A percentile compares a stretch with the other conserved stretches of the same genome.
Conservation (phyloP, 2,797 vertebrate genomes). For the Tapera naevia region DNA sequence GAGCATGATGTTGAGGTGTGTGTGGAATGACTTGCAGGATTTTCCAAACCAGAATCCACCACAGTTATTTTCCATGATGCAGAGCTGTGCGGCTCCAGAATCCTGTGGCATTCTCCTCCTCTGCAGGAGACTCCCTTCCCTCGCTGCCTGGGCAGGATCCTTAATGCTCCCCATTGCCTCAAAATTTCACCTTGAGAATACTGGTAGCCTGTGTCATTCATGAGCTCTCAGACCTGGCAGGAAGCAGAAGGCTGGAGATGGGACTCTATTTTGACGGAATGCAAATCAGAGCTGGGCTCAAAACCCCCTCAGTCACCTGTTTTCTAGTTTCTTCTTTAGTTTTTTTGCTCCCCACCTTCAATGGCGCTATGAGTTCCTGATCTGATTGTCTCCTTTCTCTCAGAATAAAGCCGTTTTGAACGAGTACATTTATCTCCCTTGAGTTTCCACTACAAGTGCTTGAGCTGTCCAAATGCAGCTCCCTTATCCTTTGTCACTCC, state of each 20-base stretch:
- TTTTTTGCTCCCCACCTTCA: background rate
- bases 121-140: conserved; percentile 36
- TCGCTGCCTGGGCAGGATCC: conserved; percentile 40
- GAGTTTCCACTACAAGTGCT: background rate
- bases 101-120: background rate
- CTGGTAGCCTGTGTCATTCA: conserved; percentile 20
- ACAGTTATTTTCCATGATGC: background rate
- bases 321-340: background rate
- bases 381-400: background rate
- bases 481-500: background rate
- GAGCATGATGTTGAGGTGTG: background rate
- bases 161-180: background rate
- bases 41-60: background rate
- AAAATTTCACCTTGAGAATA: conserved; percentile 35
- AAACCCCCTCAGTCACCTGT: background rate
- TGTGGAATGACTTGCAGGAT: background rate
- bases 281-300: background rate
- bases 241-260: conserved; percentile 10
- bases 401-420: background rate
- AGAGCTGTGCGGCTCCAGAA: background rate
- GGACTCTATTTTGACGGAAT: background rate
- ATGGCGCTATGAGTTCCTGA: background rate
- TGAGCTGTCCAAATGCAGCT: background rate
- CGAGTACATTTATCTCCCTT: background rate
- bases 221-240: background rate